Base-by-base conservation (phyloP, 1,140 invertebrate genomes). In the Pseudomyrmex dendroicus region DNA sequence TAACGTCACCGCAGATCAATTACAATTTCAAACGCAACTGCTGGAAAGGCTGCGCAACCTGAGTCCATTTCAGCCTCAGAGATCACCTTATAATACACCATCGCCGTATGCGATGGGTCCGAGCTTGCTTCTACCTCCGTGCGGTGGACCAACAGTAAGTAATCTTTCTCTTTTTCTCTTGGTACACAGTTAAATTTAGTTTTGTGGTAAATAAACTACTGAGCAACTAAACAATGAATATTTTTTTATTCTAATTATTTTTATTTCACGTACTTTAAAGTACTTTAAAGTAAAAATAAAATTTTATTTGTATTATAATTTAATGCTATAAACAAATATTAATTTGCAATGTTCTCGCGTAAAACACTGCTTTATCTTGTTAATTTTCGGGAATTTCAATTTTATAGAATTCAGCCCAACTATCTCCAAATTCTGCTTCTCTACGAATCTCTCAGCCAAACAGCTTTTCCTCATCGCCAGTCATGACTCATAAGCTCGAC, bases 41-140 rank as follows among this genome's bases (percentile, higher is more conserved):
- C 84, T 96, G 17, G 95, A 96, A 83, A 94, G 95, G 54, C 90
- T 96, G 52, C 95, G 95, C 88, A 94, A 94, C 15, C 91, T 95
- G 50, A 95, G 94, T 88, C 91, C 93, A 2, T 94, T 93, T 78
- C 91, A 93, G 73, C 88, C 90, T 46, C 91, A 94, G 77, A 90
- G 91, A 77, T 94, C 92, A 68, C 91, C 92, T 10, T 93, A 92
- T 74, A 84, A 92, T 9, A 91, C 92, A 52, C 90, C 94, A 0
- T 90, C 90, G n/a, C 92, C 90, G n/a, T 93, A 91, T 25, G 67
- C 89, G 44, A 91, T 90, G 83, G 87, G 85, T 57, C 84, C 91
- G 2, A 90, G 83, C 84, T 78, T 93, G 48, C 83, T 93, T 66
- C 66, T 92, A 62, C 89, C 93, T 73, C 92, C 91, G 13, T 90